Evolutionary conservation across 1,140 invertebrate genomes (phyloP), one percentile per base, ranked within the genome.

Genomic region (Diabrotica virgifera): DNA sequence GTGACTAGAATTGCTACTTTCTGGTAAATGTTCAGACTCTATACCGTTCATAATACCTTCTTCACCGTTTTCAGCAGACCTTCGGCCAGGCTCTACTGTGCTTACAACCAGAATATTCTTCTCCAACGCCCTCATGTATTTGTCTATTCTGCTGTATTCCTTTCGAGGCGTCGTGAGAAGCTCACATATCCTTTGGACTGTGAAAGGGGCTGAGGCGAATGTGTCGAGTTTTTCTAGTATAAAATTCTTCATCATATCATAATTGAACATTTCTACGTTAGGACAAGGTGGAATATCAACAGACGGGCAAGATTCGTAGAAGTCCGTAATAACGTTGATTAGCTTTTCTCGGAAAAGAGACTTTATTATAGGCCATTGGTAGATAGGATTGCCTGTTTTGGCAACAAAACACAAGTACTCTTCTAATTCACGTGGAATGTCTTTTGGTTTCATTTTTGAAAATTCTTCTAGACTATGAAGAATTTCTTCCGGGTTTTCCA

Each of bases 51-150:
- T 78, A 75, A 85, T 78, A 5, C 85, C 82, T 67, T 90, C 89
- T 67, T 90, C 89, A 0, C 87, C 87, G 69, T 90, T 90, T 69
- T 87, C 85, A 13, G 76, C 81, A 66, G 77, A 82, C 73, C 81
- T 84, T 63, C 75, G 81, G 56, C 90, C 90, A 1, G 94, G 93
- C 77, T 97, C 95, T 50, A 94, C 87, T n/a, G 94, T 97, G 68
- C 92, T 96, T 5, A 98, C 95, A 58, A 98, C 95, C 70, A 96
- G 80, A 66, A 97, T 91, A 77, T 96, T 97, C 79, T 96, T 96
- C 74, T 96, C 94, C 38, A 97, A 85, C 0, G 95, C 96, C 59
- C 96, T 82, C 88, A 99, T 92, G 77, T 94, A 98, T 80, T 98
- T 99, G 77, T 98, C 96, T 55, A 94, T 92, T 64, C 94, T 84